Percentiles rank a stretch among this genome's conserved stretches.
phyloP scores from a whole-genome alignment of 1,140 invertebrate genomes.

The Odontomachus brunneus region DNA sequence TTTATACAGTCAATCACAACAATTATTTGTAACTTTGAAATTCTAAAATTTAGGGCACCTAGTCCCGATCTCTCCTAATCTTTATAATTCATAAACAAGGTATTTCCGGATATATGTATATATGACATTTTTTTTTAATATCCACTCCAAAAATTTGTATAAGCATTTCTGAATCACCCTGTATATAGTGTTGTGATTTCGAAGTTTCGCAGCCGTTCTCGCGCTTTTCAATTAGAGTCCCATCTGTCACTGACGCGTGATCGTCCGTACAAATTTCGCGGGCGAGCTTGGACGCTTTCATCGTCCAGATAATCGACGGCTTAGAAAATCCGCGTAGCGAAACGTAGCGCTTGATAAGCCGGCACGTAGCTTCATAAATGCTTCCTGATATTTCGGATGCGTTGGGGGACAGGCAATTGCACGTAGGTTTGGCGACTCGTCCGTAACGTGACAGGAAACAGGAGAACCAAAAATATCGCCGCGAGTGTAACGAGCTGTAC shows the following conservation, averaged over 20 bases:
- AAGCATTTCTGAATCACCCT: no score
- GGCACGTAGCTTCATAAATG: conserved; percentile 63
- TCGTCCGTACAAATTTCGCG: conserved; percentile 28
- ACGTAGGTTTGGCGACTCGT: conserved; percentile 38
- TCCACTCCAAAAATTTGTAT: no score
- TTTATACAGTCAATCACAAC: no score
- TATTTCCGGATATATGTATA: no score
- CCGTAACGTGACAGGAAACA: conserved; percentile 30
- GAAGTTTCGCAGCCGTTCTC: background rate
- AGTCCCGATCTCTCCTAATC: no score
- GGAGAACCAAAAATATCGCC: conserved; percentile 52
- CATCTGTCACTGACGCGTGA: background rate
- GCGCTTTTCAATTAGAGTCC: background rate
- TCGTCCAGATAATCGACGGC: conserved; percentile 49
- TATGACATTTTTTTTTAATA: no score
- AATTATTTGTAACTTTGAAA: no score
- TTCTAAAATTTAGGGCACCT: no score
- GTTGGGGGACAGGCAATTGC: conserved; percentile 54
- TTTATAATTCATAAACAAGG: no score
- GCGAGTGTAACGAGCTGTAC: conserved; percentile 53
- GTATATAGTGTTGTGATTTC: no score
- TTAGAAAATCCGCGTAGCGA: conserved; percentile 65
- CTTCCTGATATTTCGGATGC: conserved; percentile 66
- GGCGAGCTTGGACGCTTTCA: conserved; percentile 1
- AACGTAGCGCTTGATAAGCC: conserved; percentile 57